Base-by-base conservation (phyloP, 2,888 invertebrate genomes). In the Allophyes oxyacanthae region DNA sequence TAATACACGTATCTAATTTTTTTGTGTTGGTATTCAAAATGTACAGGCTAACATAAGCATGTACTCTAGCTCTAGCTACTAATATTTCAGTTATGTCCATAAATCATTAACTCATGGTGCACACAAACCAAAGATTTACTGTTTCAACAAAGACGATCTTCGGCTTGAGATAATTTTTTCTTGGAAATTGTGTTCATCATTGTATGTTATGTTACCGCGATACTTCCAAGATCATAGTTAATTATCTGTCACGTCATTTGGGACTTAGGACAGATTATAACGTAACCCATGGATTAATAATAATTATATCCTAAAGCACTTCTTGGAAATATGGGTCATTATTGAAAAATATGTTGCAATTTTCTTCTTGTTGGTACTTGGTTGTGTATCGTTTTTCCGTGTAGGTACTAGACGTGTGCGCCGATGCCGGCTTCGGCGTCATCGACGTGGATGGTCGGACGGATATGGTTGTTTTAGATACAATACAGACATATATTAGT, bases 151-250 rank as follows among this genome's bases (percentile, higher is more conserved):
- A 36, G 3, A 11, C 33, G 5, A 11, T 30, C 4, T 30, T 61
- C 46, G 14, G 28, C 6, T 26, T 36, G 40, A 38, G 45, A 28
- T 32, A 43, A 48, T 9, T 41, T 56, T 51, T 65, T 65, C 65
- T 40, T 9, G 32, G 68, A 62, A 68, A 56, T 60, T 9, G 3
- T 36, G 48, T 48, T 44, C 51, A 40, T 65, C 55, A 56, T 62
- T 46, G 50, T 62, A 33, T 42, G 44, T 42, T 11, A n/a, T n/a
- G 20, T 20, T 37, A 44, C 10, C 15, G 0, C 28, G 1, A 2
- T 26, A 26, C 6, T 41, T 9, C 15, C 10, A 7, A 30, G 10
- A 50, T 54, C 62, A n/a, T 2, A 9, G 43, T 33, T 41, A 36
- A 36, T 33, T n/a, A 45, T 49, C 6, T 37, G 40, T 46, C 49